Evolutionary conservation across 2,888 invertebrate genomes (phyloP), one percentile per base, ranked within the genome.

Genomic region (Tridacna crocea): DNA sequence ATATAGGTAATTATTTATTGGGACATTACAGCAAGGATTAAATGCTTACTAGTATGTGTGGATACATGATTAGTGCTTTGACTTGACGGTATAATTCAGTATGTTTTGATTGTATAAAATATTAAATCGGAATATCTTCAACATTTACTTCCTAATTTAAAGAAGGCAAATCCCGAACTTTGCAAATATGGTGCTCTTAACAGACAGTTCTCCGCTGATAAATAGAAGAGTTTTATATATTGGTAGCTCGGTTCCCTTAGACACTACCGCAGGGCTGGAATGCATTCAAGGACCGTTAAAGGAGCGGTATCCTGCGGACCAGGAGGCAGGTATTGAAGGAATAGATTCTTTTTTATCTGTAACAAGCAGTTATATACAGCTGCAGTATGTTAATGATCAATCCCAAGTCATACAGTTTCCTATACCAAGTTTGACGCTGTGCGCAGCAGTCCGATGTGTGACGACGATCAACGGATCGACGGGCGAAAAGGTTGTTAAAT

Each of bases 321-420:
- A 90, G 47, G 89, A 90, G 19, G 79, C 87, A 2, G 82, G 88
- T 17, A 89, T 94, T 26, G 84, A 91, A 61, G 94, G 94, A 0
- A 92, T 94, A 36, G 92, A 93, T 75, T 98, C 99, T 88, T 98
- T 98, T 98, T 95, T 99, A 77, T 98, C 98, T 89, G 98, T 99
- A 75, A 99, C 98, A 98, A 98, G 98, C 87, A 99, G 99, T 94
- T 99, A 99, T 73, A 96, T 99, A 88, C 93, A 95, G 75, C 88
- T 99, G 88, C 99, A 99, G 95, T 99, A 99, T 94, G 97, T 99
- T 0, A 89, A 87, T 46, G 93, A 93, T 70, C 79, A 87, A 4
- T 87, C 88, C 47, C 89, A 89, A n/a, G 88, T 92, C 8, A 90
- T 93, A 10, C 93, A 92, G 87, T 94, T 94, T 85, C 94, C 94